Percentiles rank a stretch among this genome's conserved stretches.
These are phyloP conservation scores for Sylvia atricapilla DNA, from an alignment of 2,113 vertebrate genomes.

Conservation along the genomic window DNA sequence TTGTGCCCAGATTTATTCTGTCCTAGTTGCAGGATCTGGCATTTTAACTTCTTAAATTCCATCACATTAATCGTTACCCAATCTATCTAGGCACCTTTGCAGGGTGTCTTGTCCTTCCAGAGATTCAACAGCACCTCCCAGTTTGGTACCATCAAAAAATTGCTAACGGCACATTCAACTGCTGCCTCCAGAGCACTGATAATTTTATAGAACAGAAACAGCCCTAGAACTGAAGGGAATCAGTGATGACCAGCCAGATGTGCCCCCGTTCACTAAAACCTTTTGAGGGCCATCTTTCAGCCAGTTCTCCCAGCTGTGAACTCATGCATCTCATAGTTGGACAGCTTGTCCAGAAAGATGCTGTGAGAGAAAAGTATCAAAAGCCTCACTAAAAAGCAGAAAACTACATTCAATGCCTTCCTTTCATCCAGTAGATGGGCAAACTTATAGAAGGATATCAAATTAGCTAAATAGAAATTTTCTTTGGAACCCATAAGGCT, in stretches of 20 bases:
- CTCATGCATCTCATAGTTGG: too few species aligned
- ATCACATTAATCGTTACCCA: background rate
- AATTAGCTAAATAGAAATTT: background rate
- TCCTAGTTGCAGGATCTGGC: background rate
- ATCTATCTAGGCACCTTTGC: background rate
- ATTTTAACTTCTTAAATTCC: background rate
- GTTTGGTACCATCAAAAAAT: background rate
- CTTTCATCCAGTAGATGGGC: background rate
- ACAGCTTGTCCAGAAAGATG: background rate
- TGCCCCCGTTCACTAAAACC: too few species aligned
- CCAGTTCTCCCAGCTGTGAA: background rate
- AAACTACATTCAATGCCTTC: background rate
- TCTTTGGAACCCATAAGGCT: background rate
- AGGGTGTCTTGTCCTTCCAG: background rate
- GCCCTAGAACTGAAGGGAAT: too few species aligned
- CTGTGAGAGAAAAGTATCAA: background rate
- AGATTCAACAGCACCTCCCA: background rate
- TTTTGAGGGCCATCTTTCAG: background rate
- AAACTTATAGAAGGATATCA: background rate
- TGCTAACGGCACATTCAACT: background rate
- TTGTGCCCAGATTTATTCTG: background rate
- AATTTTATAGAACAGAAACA: background rate
- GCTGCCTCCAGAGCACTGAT: background rate
- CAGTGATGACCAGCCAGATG: background rate
- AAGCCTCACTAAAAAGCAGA: background rate